Evolutionary conservation across 2,797 vertebrate genomes (phyloP).

Genomic region (Periophthalmus magnuspinnatus): DNA sequence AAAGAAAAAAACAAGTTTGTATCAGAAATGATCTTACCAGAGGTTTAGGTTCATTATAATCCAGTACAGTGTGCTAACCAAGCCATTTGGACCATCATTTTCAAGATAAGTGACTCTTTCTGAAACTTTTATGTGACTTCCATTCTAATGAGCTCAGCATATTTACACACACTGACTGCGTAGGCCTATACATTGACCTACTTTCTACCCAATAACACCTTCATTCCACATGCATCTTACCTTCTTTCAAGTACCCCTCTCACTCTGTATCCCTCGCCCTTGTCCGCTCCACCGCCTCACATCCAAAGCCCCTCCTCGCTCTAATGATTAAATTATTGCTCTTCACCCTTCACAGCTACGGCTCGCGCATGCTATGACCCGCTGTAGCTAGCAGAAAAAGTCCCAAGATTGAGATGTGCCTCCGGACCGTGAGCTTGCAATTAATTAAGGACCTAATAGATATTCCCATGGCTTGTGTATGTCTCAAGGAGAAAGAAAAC

Average conservation of each 20-base stretch:
- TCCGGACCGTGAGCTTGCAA: constrained; percentile 57
- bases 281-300: constrained; percentile 29
- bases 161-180: background rate
- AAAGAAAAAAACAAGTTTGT: too few relatives aligned
- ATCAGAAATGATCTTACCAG: too few relatives aligned
- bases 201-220: background rate
- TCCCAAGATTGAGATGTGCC: constrained; percentile 60
- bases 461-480: constrained; percentile 43
- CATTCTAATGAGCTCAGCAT: background rate
- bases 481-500: constrained; percentile 59
- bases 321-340: constrained; percentile 52
- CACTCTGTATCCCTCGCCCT: constrained; percentile 19
- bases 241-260: background rate
- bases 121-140: background rate
- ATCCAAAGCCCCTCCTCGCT: constrained; percentile 25
- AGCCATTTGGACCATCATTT: background rate
- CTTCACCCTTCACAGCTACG: constrained; percentile 43
- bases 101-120: background rate
- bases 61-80: too few relatives aligned
- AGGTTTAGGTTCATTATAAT: too few relatives aligned
- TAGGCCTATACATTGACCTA: background rate
- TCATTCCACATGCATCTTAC: background rate
- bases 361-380: constrained; percentile 31
- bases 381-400: constrained; percentile 31
- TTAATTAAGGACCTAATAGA: constrained; percentile 64